phyloP scores from a whole-genome alignment of 2,797 vertebrate genomes.

The Crenichthys baileyi region DNA sequence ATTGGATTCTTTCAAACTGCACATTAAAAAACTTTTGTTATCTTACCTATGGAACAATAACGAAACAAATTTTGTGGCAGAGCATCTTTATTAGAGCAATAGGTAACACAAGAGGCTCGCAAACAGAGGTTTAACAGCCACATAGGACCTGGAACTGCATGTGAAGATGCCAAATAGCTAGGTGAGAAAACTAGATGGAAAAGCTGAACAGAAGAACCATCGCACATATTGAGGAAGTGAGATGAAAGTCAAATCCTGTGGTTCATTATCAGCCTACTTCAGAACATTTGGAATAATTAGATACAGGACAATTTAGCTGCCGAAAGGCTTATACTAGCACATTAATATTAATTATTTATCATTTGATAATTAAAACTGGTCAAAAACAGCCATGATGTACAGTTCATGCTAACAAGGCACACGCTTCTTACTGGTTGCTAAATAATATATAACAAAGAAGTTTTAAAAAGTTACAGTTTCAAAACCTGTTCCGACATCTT shows the following conservation, averaged over 20 bases:
- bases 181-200: background rate
- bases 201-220: background rate
- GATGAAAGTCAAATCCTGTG: background rate
- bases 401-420: background rate
- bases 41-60: background rate
- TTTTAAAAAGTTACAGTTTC: too few relatives aligned
- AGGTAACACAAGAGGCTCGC: background rate
- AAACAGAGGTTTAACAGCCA: background rate
- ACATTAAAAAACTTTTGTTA: conserved; percentile 4
- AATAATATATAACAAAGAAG: background rate
- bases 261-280: background rate
- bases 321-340: background rate
- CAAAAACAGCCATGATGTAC: background rate
- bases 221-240: background rate
- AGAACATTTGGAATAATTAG: background rate
- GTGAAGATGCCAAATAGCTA: background rate
- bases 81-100: background rate
- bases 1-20: background rate
- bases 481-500: too few relatives aligned
- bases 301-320: background rate
- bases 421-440: background rate
- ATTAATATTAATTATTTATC: too few relatives aligned
- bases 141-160: background rate
- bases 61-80: background rate
- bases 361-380: background rate